Base-by-base conservation (phyloP, 2,888 invertebrate species). In the Drosophila lutescens region DNA sequence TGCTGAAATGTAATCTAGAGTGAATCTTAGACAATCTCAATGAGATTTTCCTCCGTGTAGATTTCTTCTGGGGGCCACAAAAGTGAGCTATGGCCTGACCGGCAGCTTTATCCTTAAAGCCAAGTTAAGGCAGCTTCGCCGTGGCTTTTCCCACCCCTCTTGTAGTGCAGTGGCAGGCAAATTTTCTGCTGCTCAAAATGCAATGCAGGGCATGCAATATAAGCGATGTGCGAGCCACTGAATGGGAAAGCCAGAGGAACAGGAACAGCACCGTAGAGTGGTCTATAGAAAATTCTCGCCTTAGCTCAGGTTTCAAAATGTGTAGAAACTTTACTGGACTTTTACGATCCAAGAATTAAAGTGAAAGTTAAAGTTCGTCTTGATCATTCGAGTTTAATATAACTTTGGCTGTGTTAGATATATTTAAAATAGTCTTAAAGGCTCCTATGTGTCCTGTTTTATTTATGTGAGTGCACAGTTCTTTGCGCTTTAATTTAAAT, bases 121-220 rank as follows among this genome's bases (percentile, higher is more conserved):
- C 47, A 23, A 32, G 41, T 62, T 47, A 61, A 72, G 53, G 50
- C 49, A 72, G 72, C 62, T 49, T 51, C 36, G 30, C 13, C 32
- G 20, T 23, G 62, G 62, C 62, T 32, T 32, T 53, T 8, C 20
- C 46, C 15, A 2, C 12, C 13, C n/a, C 41, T 15, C 4, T 44
- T 32, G n/a, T 30, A 41, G 20, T 56, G 65, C 57, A 43, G 58
- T 41, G 47, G 50, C 66, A 55, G 59, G 61, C 56, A 49, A 54
- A 62, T 61, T 77, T 69, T 68, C 41, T 46, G 44, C 50, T 46
- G 54, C 69, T 83, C 54, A 60, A 78, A 62, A 54, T 67, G 55
- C 47, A 57, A 59, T 67, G 36, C 74, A 53, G 53, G 53, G 66
- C 74, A 73, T 73, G 84, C 81, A 78, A 81, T 83, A 78, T 62